These are phyloP conservation scores for Sturnira hondurensis DNA, from an alignment of 2,113 vertebrate species.

Conservation along the genomic window DNA sequence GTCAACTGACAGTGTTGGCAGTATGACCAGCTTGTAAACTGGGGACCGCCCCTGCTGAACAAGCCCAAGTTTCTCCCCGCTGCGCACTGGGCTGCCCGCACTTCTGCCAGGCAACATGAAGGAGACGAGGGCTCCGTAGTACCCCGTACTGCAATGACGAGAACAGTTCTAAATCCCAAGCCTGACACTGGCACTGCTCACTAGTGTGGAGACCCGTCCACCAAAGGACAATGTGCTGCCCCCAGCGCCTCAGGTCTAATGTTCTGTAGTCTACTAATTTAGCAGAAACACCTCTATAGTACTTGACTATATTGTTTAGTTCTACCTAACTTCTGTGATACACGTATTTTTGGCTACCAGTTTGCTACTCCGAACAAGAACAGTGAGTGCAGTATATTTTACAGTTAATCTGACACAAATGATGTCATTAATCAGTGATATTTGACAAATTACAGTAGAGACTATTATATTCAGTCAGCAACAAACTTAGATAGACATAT, in stretches of 20 bases:
- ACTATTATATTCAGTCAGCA: slow-evolving; percentile 77
- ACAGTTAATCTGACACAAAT: slow-evolving; percentile 73
- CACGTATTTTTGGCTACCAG: slow-evolving; percentile 71
- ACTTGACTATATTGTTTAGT: slow-evolving; percentile 76
- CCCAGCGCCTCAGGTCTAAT: slow-evolving; percentile 62
- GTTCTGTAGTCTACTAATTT: slow-evolving; percentile 71
- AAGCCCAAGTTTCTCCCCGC: neutral
- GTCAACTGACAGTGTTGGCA: neutral
- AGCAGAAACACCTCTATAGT: slow-evolving; percentile 75
- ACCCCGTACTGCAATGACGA: slow-evolving; percentile 48
- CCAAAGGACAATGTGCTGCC: slow-evolving; percentile 70
- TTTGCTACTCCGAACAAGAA: slow-evolving; percentile 80
- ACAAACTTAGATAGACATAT: slow-evolving; percentile 75
- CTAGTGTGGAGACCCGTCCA: slow-evolving; percentile 59
- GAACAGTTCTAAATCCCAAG: slow-evolving; percentile 62
- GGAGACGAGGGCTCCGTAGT: slow-evolving; percentile 38
- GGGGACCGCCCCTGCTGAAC: neutral
- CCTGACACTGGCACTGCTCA: slow-evolving; percentile 53
- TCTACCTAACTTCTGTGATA: slow-evolving; percentile 77
- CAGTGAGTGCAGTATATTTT: slow-evolving; percentile 72
- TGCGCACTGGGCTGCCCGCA: neutral
- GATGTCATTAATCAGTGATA: slow-evolving; percentile 70
- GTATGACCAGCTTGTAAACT: neutral
- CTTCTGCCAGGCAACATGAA: neutral
- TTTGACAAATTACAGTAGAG: slow-evolving; percentile 71